Evolutionary conservation across 2,113 vertebrate species (phyloP), one percentile per base, ranked within the genome.

Genomic region (Hiodon alosoides): DNA sequence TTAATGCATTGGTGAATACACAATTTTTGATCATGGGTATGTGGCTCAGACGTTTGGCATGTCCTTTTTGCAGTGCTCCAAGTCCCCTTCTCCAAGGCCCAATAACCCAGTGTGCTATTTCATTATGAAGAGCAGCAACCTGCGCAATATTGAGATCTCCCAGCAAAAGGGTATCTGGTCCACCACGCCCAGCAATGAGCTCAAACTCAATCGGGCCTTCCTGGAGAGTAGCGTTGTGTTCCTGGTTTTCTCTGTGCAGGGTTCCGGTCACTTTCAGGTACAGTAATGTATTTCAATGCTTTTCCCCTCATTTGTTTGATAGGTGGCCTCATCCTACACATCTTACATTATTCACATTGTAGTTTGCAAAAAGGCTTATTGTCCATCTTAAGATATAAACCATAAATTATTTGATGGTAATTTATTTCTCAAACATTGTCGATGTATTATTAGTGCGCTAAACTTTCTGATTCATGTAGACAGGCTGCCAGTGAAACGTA

Each of bases 191-290:
- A 93, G 78, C 86, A 98, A 94, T 58, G 94, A 98, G 78, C 79
- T 60, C 52, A 98, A 96, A 77, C 88, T 98, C 71, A 93, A 89
- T 77, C 85, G 87, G 81, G 95, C 95, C 72, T 96, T 95, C 85
- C 82, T 84, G 82, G 90, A 93, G 61, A 92, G 91, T 81, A 87
- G 74, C 31, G 4, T 77, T 5, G 87, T 99, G 81, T 92, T 94
- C 80, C 93, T 98, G 72, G 80, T 98, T 79, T 99, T 99, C 92
- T 97, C 95, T 78, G 94, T 96, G 78, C 94, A 97, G 83, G 94
- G 95, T 7, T 98, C 95, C 17, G 94, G 94, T 78, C 91, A 92
- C 83, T 99, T 98, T 79, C 97, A 98, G 94, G 96, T 98, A 76
- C 71, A 61, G 47, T 59, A 51, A 14, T 16, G 16, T 4, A n/a